Evolutionary conservation across 2,797 vertebrate genomes (phyloP).

Genomic region (Vespertilio murinus): DNA sequence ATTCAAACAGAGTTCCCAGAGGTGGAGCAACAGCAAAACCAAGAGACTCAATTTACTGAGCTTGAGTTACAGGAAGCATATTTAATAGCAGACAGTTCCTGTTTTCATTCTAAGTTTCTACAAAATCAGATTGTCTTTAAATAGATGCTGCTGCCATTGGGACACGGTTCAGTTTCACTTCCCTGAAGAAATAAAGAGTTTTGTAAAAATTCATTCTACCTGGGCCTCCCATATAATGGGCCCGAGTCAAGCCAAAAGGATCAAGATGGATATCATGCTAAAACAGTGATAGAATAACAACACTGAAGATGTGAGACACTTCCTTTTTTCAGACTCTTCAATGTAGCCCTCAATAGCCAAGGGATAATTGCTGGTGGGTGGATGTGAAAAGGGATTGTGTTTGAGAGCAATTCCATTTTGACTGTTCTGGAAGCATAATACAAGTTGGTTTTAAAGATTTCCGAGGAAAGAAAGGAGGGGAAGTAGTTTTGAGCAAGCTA

Average conservation of each 20-base stretch:
- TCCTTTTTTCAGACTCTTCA: constrained; percentile 20
- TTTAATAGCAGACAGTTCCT: constrained; percentile 75
- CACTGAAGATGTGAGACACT: constrained; percentile 35
- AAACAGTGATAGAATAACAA: constrained; percentile 41
- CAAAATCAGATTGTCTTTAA: constrained; percentile 73
- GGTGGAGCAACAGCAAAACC: constrained; percentile 51
- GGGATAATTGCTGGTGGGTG: not conserved
- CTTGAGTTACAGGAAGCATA: constrained; percentile 73
- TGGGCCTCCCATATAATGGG: constrained; percentile 59
- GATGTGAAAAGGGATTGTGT: constrained; percentile 36
- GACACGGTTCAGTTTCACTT: constrained; percentile 71
- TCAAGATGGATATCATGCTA: constrained; percentile 46
- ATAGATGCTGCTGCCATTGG: constrained; percentile 57
- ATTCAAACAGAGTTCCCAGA: constrained; percentile 61
- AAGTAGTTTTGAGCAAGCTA: constrained; percentile 47
- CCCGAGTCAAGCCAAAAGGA: constrained; percentile 47
- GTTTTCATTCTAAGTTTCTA: constrained; percentile 71
- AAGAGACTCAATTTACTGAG: constrained; percentile 58
- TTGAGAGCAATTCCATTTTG: constrained; percentile 34
- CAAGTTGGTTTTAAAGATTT: constrained; percentile 32
- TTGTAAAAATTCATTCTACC: constrained; percentile 61
- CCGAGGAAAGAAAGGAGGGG: constrained; percentile 41
- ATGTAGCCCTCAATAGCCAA: not conserved
- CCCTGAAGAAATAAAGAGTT: constrained; percentile 66
- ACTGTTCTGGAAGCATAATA: constrained; percentile 32